These are phyloP conservation scores for Vidua macroura DNA, from an alignment of 2,113 vertebrate genomes.

Conservation along the genomic window DNA sequence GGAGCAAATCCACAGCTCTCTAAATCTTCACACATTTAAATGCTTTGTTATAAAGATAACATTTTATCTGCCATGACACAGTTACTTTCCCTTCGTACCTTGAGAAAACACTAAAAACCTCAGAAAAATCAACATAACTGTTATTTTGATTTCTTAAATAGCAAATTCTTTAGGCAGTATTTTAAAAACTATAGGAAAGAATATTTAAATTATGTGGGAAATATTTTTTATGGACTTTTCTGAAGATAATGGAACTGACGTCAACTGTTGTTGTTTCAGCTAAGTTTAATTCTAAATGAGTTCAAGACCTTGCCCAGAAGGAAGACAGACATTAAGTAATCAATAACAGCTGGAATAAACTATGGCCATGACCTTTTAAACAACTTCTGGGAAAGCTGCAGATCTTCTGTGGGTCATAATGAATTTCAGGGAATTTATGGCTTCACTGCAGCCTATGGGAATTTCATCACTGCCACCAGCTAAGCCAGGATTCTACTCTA, in stretches of 20 bases:
- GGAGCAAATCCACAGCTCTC: background rate
- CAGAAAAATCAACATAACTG: background rate
- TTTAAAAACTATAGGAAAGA: background rate
- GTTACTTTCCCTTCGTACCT: background rate
- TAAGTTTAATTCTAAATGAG: background rate
- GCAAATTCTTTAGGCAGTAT: background rate
- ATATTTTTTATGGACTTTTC: background rate
- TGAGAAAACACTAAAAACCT: background rate
- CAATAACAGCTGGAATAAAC: conserved; percentile 3
- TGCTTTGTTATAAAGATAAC: background rate
- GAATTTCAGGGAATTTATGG: background rate
- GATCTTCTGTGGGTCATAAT: background rate
- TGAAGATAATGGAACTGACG: background rate
- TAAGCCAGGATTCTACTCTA: background rate
- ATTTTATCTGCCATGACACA: background rate
- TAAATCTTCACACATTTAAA: background rate
- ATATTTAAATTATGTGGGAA: background rate
- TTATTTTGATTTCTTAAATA: background rate
- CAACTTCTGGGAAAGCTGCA: conserved; percentile 5
- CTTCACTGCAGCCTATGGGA: background rate
- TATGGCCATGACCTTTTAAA: background rate
- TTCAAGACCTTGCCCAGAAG: conserved; percentile 35
- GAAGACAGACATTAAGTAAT: conserved; percentile 12
- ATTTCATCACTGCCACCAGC: background rate
- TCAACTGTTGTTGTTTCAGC: conserved; percentile 11